phyloP scores from a whole-genome alignment of 2,113 vertebrate species.

The Thalassarche chlororhynchos region DNA sequence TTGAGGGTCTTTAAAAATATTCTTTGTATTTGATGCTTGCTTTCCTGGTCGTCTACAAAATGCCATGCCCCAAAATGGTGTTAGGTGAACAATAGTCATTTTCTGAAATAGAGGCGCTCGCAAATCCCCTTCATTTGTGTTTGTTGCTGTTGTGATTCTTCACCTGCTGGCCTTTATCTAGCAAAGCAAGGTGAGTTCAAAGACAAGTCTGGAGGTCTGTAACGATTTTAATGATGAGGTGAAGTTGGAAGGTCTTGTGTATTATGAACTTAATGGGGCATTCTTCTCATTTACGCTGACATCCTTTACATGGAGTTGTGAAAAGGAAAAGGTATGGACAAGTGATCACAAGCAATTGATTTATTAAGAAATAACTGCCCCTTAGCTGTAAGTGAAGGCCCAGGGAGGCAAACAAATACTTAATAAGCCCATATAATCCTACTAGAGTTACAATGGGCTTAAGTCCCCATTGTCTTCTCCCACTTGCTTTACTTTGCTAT shows the following conservation, averaged over 20 bases:
- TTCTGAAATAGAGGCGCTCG: not conserved
- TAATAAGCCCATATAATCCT: not conserved
- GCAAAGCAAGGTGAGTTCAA: slow-evolving; percentile 47
- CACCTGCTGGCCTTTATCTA: slow-evolving; percentile 54
- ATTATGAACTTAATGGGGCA: slow-evolving; percentile 46
- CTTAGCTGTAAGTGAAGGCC: not conserved
- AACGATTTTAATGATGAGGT: slow-evolving; percentile 50
- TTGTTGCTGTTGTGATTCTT: slow-evolving; percentile 62
- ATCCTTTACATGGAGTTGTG: slow-evolving; percentile 36
- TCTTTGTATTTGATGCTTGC: not conserved
- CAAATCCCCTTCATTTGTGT: slow-evolving; percentile 19
- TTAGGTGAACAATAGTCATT: not conserved
- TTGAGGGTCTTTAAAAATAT: not conserved
- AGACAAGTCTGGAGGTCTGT: slow-evolving; percentile 33
- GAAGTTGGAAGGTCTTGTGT: slow-evolving; percentile 58
- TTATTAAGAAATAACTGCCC: slow-evolving; percentile 38
- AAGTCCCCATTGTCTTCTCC: not conserved
- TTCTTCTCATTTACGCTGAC: slow-evolving; percentile 28
- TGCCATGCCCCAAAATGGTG: not conserved
- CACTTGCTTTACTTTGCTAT: not conserved
- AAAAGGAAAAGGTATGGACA: slow-evolving; percentile 20
- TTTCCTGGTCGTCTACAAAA: not conserved
- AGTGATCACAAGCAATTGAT: slow-evolving; percentile 36
- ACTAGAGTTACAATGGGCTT: not conserved
- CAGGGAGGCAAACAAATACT: slow-evolving; percentile 4